Conservation (phyloP, 2,888 invertebrate genomes). For the Clusia tigrina region DNA sequence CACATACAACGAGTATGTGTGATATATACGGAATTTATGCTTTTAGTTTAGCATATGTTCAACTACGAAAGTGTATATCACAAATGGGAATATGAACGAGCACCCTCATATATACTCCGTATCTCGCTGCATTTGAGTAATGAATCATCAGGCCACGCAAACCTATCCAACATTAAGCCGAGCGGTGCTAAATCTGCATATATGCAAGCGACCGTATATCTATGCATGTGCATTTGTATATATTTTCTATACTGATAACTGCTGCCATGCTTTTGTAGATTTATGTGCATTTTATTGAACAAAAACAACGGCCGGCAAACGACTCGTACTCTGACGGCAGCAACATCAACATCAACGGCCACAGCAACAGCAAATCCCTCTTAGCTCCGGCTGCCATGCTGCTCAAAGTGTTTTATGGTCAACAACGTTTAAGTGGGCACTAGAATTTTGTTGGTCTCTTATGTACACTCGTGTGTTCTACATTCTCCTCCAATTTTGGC, state of each 20-base stretch:
- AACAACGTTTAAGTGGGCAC: slow-evolving; percentile 52
- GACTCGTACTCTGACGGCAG: slow-evolving; percentile 22
- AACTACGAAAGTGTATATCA: too few relatives aligned
- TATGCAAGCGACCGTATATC: background rate
- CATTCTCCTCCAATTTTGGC: slow-evolving; percentile 44
- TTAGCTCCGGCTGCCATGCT: slow-evolving; percentile 45
- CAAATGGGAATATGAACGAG: slow-evolving; percentile 22
- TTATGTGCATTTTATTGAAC: slow-evolving; percentile 55
- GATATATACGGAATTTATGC: background rate
- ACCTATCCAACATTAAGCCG: background rate
- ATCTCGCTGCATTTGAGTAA: slow-evolving; percentile 44
- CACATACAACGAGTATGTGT: too few relatives aligned
- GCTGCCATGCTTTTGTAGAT: slow-evolving; percentile 34
- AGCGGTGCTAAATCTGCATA: slow-evolving; percentile 11
- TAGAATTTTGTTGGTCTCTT: background rate
- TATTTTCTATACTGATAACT: slow-evolving; percentile 27
- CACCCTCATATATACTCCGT: background rate
- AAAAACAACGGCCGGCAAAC: too few relatives aligned
- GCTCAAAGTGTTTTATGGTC: slow-evolving; percentile 54
- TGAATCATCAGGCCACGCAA: slow-evolving; percentile 39
- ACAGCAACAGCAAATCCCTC: slow-evolving; percentile 16
- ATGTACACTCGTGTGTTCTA: slow-evolving; percentile 35
- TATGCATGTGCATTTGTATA: slow-evolving; percentile 4
- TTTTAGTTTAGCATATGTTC: slow-evolving; percentile 1
- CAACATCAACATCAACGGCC: slow-evolving; percentile 24